Evolutionary conservation across 2,797 vertebrate species (phyloP), one percentile per base, ranked within the genome.

Genomic region (Astyanax mexicanus): DNA sequence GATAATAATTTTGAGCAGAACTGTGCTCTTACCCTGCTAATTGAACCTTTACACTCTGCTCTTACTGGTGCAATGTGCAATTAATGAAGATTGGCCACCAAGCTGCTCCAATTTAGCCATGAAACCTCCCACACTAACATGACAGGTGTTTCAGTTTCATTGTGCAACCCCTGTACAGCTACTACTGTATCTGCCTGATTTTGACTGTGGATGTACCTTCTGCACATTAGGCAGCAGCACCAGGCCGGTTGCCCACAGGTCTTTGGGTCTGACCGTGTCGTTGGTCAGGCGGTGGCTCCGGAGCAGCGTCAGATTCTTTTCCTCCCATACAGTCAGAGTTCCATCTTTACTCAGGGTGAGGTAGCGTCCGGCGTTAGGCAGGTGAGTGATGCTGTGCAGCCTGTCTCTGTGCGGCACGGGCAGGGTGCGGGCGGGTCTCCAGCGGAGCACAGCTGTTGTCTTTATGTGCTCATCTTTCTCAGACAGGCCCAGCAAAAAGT

Each of bases 171-270:
- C n/a, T n/a, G n/a, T n/a, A n/a, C n/a, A n/a, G n/a, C n/a, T n/a
- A n/a, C n/a, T n/a, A n/a, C n/a, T n/a, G n/a, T n/a, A n/a, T n/a
- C n/a, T n/a, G n/a, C n/a, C n/a, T 12, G 42, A 13, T 6, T 13
- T 3, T 49, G 2, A 49, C 32, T 21, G 27, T 49, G 29, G 8
- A 49, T 80, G 68, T 85, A 96, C 95, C 95, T 95, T 95, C 86
- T 95, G 90, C 8, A 93, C 81, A 38, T 95, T 95, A 84, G 89
- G 90, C 78, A 96, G 85, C 75, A 92, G 86, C 80, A 91, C 92
- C 85, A 93, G 62, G 61, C 92, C 92, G 0, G 95, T 96, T 75
- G 94, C 94, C 94, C 94, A 96, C 25, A 96, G 90, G 86, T 95
- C 91, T 87, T 93, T 95, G 71, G 91, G 89, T 72, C 86, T 85